Conservation (phyloP, 2,797 vertebrate species). For the Pagetopsis macropterus region DNA sequence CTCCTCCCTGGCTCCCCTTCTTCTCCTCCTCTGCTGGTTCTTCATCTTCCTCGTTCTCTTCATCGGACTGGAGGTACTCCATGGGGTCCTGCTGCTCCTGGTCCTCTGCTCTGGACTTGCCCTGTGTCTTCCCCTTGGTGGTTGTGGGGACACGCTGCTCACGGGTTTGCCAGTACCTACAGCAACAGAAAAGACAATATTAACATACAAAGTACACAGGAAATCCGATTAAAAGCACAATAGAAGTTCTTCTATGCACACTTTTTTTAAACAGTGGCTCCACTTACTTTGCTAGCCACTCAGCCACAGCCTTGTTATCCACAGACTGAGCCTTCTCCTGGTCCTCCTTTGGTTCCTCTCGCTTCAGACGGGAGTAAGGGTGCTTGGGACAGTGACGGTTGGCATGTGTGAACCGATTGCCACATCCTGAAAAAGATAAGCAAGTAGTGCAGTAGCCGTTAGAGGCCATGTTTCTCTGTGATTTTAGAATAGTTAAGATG, state of each 20-base stretch:
- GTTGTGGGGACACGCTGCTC: constrained; percentile 89
- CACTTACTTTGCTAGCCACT: constrained; percentile 96
- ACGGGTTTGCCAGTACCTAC: constrained; percentile 94
- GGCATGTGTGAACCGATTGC: constrained; percentile 96
- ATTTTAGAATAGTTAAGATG: neutral
- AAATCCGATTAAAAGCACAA: no score
- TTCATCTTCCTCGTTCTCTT: constrained; percentile 88
- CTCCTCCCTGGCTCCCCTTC: constrained; percentile 81
- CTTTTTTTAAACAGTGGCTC: neutral
- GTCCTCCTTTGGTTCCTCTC: constrained; percentile 90
- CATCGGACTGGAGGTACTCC: constrained; percentile 92
- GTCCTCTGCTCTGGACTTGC: constrained; percentile 88
- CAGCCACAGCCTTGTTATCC: constrained; percentile 96
- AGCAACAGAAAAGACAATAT: neutral
- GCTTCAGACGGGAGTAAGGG: constrained; percentile 93
- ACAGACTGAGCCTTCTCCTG: constrained; percentile 88
- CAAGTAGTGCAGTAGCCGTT: neutral
- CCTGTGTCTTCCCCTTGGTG: constrained; percentile 86
- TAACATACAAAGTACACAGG: neutral
- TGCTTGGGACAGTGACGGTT: constrained; percentile 98
- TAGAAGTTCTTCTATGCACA: neutral
- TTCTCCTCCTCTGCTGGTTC: constrained; percentile 89
- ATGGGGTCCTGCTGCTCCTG: constrained; percentile 98
- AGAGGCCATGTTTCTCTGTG: neutral
- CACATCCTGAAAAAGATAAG: constrained; percentile 85